Conservation (phyloP, 2,888 invertebrate species). For the Branchipolynoe longqiensis region DNA sequence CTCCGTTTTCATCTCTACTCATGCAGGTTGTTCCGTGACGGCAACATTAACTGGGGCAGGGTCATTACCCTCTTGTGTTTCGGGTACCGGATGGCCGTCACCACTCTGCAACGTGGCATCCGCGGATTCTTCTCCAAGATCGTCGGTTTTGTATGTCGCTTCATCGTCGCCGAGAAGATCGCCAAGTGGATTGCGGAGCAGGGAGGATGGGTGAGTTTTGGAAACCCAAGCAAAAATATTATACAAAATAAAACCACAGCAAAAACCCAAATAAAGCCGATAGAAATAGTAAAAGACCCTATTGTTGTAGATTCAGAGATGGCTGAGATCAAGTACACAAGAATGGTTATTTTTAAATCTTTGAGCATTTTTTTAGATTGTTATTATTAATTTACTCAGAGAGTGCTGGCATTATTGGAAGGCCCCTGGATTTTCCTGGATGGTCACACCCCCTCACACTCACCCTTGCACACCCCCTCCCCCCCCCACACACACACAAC, state of each 20-base stretch:
- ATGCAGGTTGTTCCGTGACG: conserved; percentile 78
- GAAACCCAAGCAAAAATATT: background rate
- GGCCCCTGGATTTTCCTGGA: no score
- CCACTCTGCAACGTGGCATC: conserved; percentile 73
- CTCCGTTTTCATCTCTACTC: conserved; percentile 4
- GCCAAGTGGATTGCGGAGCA: conserved; percentile 80
- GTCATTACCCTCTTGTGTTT: conserved; percentile 80
- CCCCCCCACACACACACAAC: no score
- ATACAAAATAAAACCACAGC: background rate
- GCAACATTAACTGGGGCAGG: conserved; percentile 79
- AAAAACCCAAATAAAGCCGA: no score
- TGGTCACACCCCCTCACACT: no score
- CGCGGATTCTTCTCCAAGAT: conserved; percentile 76
- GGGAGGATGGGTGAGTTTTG: conserved; percentile 82
- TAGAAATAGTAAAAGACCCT: no score
- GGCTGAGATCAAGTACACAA: no score
- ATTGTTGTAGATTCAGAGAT: no score
- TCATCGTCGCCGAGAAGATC: conserved; percentile 77
- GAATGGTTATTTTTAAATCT: no score
- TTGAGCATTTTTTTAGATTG: no score
- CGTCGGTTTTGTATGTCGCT: conserved; percentile 76
- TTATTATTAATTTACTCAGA: no score
- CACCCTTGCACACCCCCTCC: no score
- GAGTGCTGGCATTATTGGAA: no score
- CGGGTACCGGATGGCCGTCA: conserved; percentile 80